Evolutionary conservation across 2,113 vertebrate genomes (phyloP).

Genomic region (Ovis canadensis): DNA sequence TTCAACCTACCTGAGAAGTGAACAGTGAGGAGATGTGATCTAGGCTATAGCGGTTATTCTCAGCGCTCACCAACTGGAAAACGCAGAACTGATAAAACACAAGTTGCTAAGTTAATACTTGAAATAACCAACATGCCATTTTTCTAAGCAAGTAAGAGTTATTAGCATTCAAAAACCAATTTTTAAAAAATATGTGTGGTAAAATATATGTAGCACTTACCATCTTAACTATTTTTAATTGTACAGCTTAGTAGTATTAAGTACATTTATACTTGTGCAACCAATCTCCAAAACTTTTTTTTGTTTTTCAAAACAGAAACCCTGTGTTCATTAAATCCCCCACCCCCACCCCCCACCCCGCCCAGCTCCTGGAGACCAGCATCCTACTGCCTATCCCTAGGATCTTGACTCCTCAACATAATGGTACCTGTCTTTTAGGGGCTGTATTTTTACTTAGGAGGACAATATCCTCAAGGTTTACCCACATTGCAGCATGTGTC

Average conservation of each 20-base stretch:
- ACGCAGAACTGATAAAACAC: conserved; percentile 87
- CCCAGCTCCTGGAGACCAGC: neutral
- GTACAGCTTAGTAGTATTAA: neutral
- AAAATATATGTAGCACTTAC: neutral
- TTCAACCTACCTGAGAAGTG: conserved; percentile 85
- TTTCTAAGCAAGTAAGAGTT: neutral
- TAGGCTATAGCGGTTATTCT: conserved; percentile 90
- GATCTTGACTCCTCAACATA: neutral
- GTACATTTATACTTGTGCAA: neutral
- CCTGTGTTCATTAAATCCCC: neutral
- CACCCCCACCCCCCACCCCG: too few relatives aligned
- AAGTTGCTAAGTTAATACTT: neutral
- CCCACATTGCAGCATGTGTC: neutral
- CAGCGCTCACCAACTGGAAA: conserved; percentile 89
- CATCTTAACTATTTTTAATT: neutral
- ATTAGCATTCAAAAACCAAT: neutral
- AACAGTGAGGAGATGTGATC: conserved; percentile 93
- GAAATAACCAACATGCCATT: neutral
- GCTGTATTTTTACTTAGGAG: neutral
- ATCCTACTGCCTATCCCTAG: neutral
- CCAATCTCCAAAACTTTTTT: neutral
- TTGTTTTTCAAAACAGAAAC: neutral
- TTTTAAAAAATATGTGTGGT: neutral
- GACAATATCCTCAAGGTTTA: neutral
- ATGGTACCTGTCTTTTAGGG: neutral